phyloP scores from a whole-genome alignment of 2,113 vertebrate species.

The Coryphaenoides rupestris region DNA sequence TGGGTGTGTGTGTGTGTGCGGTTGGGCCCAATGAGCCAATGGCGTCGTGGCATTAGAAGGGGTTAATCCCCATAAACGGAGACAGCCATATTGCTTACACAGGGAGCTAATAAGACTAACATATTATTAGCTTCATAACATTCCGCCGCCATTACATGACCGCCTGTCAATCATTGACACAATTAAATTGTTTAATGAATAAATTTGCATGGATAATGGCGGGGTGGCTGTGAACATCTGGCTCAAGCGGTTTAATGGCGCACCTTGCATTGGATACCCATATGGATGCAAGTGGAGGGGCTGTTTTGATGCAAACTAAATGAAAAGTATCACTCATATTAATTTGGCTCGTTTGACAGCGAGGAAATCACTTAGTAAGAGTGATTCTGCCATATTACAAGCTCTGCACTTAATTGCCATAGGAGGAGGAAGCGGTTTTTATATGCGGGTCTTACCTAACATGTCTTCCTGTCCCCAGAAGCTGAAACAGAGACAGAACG shows the following conservation, averaged over 20 bases:
- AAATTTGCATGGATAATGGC: slow-evolving; percentile 77
- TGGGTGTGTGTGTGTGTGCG: slow-evolving; percentile 10
- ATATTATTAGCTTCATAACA: slow-evolving; percentile 74
- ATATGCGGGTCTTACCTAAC: not conserved
- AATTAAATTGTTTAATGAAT: slow-evolving; percentile 81
- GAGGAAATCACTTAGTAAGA: slow-evolving; percentile 74
- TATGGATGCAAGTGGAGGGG: slow-evolving; percentile 73
- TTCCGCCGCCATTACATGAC: slow-evolving; percentile 61
- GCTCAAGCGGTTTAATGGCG: slow-evolving; percentile 61
- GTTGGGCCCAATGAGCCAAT: slow-evolving; percentile 9
- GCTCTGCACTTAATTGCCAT: slow-evolving; percentile 61
- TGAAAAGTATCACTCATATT: slow-evolving; percentile 76
- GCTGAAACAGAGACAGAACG: not conserved
- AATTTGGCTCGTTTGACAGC: slow-evolving; percentile 72
- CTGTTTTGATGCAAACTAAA: slow-evolving; percentile 72
- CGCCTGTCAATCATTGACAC: slow-evolving; percentile 76
- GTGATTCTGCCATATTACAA: slow-evolving; percentile 65
- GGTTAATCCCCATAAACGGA: slow-evolving; percentile 73
- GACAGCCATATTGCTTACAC: slow-evolving; percentile 70
- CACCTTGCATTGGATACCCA: slow-evolving; percentile 66
- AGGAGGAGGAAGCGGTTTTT: slow-evolving; percentile 52
- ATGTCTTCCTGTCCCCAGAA: not conserved
- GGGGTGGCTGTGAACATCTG: slow-evolving; percentile 73
- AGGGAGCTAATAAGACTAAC: slow-evolving; percentile 70
- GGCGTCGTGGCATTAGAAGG: slow-evolving; percentile 43